Evolutionary conservation across 1,140 invertebrate genomes (phyloP).

Genomic region (Musca vetustissima): DNA sequence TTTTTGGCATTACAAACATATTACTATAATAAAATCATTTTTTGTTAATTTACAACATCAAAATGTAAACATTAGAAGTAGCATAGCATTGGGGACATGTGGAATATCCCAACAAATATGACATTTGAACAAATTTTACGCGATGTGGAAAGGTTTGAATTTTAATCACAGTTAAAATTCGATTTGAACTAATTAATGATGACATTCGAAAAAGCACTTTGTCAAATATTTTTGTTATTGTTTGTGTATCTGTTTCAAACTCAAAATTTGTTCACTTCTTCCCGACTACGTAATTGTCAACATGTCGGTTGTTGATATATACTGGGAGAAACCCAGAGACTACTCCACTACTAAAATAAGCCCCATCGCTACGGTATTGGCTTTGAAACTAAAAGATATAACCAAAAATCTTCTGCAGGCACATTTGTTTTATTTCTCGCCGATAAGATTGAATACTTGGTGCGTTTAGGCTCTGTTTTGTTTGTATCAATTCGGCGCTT

Average conservation of each 20-base stretch:
- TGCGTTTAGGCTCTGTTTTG: not conserved
- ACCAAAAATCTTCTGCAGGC: too few species aligned
- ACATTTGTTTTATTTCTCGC: not conserved
- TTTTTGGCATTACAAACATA: too few species aligned
- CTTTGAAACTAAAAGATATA: too few species aligned
- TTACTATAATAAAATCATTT: too few species aligned
- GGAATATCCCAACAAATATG: too few species aligned
- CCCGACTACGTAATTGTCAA: not conserved
- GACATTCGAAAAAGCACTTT: not conserved
- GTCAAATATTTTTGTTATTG: not conserved
- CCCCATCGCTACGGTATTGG: too few species aligned
- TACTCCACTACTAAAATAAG: too few species aligned
- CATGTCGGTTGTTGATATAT: not conserved
- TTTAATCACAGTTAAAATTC: not conserved
- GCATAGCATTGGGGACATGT: too few species aligned
- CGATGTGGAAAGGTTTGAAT: too few species aligned
- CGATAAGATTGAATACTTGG: not conserved
- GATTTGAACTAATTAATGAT: conserved; percentile 7
- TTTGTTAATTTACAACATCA: too few species aligned
- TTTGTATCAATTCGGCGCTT: not conserved
- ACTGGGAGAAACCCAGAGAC: not conserved
- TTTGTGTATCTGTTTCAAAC: not conserved
- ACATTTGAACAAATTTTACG: too few species aligned
- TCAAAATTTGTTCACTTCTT: not conserved
- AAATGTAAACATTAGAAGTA: too few species aligned